Base-by-base conservation (phyloP, 92 coral and sea anemone species). In the Heteractis magnifica region DNA sequence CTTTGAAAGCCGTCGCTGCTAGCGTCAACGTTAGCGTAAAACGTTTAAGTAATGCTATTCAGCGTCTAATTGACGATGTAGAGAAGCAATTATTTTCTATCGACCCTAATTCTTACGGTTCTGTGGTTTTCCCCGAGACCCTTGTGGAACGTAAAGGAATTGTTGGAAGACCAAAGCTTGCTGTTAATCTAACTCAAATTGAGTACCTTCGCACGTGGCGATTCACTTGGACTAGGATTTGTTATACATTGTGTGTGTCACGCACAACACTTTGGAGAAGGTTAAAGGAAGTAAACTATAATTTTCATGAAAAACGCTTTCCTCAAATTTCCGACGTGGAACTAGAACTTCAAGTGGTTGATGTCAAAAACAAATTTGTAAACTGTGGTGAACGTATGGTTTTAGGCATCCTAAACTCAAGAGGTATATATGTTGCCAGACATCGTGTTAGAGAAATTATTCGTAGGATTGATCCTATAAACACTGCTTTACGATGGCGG, bases 341-440 rank as follows among this genome's bases (percentile, higher is more conserved):
- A 10, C 70, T 89, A 3, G 81, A 81, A 26, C 80, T 52, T 6
- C 65, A 85, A 12, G 51, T 81, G 8, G 52, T 16, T 8, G 82
- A 83, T 8, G 52, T 82, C 2, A 89, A 89, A 58, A 76, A 48
- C 0, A 53, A 80, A 49, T 81, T 49, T 80, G 83, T 16, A 13
- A 81, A 85, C 50, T 81, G 84, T 71, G 87, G 92, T 13, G 92
- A 85, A 55, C 80, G 87, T 23, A 89, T 89, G 89, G 82, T 85
- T 0, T 34, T 85, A 3, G 89, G 89, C 12, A 72, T 85, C 48
- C 87, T 89, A 7, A 62, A 83, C 51, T 70, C 89, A 10, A 72
- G 82, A 50, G 81, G 80, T 4, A 78, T 79, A 51, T 51, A 56
- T 77, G 85, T 85, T 49, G 76, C 83, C 4, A 58, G 87, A 15